Base-by-base conservation (phyloP, 2,888 invertebrate genomes). In the Ctena decussata region DNA sequence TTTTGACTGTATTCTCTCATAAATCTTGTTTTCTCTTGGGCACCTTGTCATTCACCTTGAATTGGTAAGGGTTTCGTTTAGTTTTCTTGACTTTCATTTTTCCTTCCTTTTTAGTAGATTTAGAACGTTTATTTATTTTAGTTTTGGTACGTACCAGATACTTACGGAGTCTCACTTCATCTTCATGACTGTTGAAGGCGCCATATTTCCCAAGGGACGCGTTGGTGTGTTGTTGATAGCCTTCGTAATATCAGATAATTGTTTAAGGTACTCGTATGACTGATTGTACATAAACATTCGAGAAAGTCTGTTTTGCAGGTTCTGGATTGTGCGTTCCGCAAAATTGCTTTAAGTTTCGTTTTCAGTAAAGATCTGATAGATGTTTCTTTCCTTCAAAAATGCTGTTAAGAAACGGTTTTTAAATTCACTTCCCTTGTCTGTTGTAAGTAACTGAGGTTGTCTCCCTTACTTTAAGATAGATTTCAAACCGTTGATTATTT, bases 1-100 rank as follows among this genome's bases (percentile, higher is more conserved):
- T 83, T 79, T 60, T 83, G 75, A 60, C 74, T 21, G 46, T 76
- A 83, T 57, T 71, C 75, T 30, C 83, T 75, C 24, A 49, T 37
- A 44, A 83, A 83, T 18, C 27, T 30, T 24, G 77, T 37, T n/a
- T 77, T 49, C 79, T 37, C 35, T 79, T 79, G 18, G 79, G 30
- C 3, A 83, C 83, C 24, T 44, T 70, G 65, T 83, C 79, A n/a
- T 41, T 35, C 32, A 78, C 37, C 49, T 75, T 78, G 24, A 71
- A 79, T 53, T 78, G 77, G 27, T 41, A 80, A 24, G 44, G 49
- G 32, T 49, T 80, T 65, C 18, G 24, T 74, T 65, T 37, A 49
- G 8, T 35, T 72, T 76, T 79, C 24, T 44, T 70, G 11, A 15
- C 30, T 32, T 35, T 72, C 39, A 32, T 0, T 72, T 72, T 72